Evolutionary conservation across 1,140 invertebrate genomes (phyloP).

Genomic region (Aphis gossypii): DNA sequence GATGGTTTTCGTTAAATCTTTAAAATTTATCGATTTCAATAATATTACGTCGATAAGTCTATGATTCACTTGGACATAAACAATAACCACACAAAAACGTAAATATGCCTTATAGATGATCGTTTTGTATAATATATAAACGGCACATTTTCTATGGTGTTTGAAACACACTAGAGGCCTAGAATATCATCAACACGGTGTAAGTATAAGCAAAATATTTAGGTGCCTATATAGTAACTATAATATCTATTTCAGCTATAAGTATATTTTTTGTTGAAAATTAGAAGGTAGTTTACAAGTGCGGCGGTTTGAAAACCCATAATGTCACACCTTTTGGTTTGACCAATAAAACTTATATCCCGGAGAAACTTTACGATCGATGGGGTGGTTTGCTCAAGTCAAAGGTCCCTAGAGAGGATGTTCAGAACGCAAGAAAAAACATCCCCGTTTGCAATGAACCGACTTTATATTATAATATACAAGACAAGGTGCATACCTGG

Average conservation of each 20-base stretch:
- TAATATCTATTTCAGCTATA: not conserved
- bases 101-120: not conserved
- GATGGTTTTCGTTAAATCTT: not conserved
- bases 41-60: not conserved
- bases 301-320: constrained; percentile 7
- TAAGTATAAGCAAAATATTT: not conserved
- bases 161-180: not conserved
- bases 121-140: too few species aligned
- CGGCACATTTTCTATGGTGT: not conserved
- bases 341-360: constrained; percentile 46
- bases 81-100: not conserved
- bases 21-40: not conserved
- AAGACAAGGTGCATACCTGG: constrained; percentile 67
- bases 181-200: not conserved
- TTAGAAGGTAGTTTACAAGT: not conserved
- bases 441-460: constrained; percentile 34
- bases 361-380: constrained; percentile 13
- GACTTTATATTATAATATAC: constrained; percentile 30
- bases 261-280: not conserved
- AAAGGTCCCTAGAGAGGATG: constrained; percentile 20
- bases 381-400: constrained; percentile 26
- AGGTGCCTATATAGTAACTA: not conserved
- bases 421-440: not conserved
- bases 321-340: constrained; percentile 1
- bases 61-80: not conserved